Evolutionary conservation across 2,113 vertebrate species (phyloP), one percentile per base, ranked within the genome.

Genomic region (Leucoraja erinaceus): DNA sequence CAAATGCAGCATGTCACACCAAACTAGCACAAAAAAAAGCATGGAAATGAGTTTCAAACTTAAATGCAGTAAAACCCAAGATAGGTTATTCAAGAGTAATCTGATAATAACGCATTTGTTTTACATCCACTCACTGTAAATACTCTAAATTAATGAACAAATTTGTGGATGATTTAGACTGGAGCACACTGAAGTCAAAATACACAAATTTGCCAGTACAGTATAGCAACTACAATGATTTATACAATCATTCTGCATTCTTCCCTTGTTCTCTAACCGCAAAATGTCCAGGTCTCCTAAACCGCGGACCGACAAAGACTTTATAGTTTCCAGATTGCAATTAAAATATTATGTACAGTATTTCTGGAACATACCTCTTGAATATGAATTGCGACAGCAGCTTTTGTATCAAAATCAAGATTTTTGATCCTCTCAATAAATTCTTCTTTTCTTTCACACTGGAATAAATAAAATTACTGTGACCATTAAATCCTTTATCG

Each of bases 391-490:
- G 98, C 99, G 95, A 99, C 98, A 94, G 98, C 97, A 94, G 99
- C 98, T 97, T 99, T 98, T 93, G 97, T 98, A 96, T 98, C 97
- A 96, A 99, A 99, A 95, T 99, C 98, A 96, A 99, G 96, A 94
- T 96, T 96, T 95, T 99, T 98, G 94, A 99, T 99, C 94, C 97
- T 97, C 95, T 99, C 98, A 93, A 99, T 99, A 95, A 99, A 99
- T 93, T 99, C 98, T 96, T 99, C 99, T 95, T 99, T 99, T 94
- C 97, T 98, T 96, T 99, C 98, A 94, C 99, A 99, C 99, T 99
- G 95, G 94, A 96, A 96, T 33, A 93, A 94, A 83, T 0, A 91
- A 93, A 47, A 93, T 93, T 47, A 11, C n/a, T 33, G n/a, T 66
- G 38, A 72, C 20, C 33, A 72, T 91, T 72, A 47, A 66, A 72